Evolutionary conservation across 1,140 invertebrate species (phyloP), one percentile per base, ranked within the genome.

Genomic region (Chironomus tepperi): DNA sequence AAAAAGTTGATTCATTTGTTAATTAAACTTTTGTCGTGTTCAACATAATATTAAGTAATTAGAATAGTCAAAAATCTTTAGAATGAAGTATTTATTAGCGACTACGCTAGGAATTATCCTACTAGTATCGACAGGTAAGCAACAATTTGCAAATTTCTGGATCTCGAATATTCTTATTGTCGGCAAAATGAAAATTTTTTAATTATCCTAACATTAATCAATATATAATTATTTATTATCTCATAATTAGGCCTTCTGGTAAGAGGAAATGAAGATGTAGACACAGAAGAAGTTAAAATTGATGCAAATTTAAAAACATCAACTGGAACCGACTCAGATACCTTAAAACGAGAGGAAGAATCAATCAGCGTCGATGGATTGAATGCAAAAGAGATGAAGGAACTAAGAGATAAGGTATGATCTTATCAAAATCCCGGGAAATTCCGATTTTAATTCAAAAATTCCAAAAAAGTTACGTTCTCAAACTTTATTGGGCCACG

Each of bases 331-430:
- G 93, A 94, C 85, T 88, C 90, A 79, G 90, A 93, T 81, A 89
- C 90, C 2, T 86, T 94, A 9, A 80, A 89, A 79, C 89, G 95
- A 74, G 97, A 98, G 83, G 97, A 97, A 84, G 97, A 99, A 85
- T 94, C 96, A 0, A 98, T 99, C 76, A 95, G 97, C 80, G 83
- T 99, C 15, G 98, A 99, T 86, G 96, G 93, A 3, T 84, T 99
- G 74, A 98, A 93, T 85, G 94, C 96, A 0, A 93, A 96, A 43
- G 95, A 98, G 84, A 86, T 98, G 78, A 95, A 95, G 78, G 93
- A 98, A 84, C 80, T 99, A 8, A 84, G 93, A 73, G 95, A 97
- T 19, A 93, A 92, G 81, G 81, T 82, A 75, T 15, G 74, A 43
- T 65, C 73, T n/a, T 74, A n/a, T 12, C 2, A 24, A 73, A 34